Evolutionary conservation across 2,113 vertebrate species (phyloP), one percentile per base, ranked within the genome.

Genomic region (Prietella phreatophila): DNA sequence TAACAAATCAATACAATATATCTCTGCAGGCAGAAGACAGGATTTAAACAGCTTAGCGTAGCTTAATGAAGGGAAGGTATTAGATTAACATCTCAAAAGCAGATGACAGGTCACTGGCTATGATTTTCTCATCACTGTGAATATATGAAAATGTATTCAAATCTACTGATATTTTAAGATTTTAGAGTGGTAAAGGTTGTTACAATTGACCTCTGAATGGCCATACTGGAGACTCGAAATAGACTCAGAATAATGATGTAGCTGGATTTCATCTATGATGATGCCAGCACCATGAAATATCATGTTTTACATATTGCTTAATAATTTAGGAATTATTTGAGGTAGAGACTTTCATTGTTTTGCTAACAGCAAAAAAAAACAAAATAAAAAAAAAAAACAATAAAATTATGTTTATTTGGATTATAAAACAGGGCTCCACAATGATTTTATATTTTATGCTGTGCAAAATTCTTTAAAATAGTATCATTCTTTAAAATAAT

Each of bases 131-230:
- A 47, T 67, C 42, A 7, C n/a, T 39, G 10, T 22, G 47, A 55
- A 39, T 1, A 25, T 60, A 13, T 60, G 5, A 82, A 58, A 36
- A 63, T n/a, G 27, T 55, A 71, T 50, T 17, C 17, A 53, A 61
- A 78, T 78, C 1, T 39, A 58, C 33, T 85, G 69, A 22, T 60
- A 50, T 56, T 81, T 83, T 63, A 61, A 83, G 20, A 83, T 63
- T 58, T 39, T 14, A 55, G 84, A 85, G 30, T 60, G 22, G 33
- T 53, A 13, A 65, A 79, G n/a, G 76, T 67, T 69, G 63, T 27
- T 53, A 86, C 17, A 20, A 20, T 10, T 33, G n/a, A 67, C 73
- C 27, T 30, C 58, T 86, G n/a, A 67, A 55, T 67, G 17, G 42
- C 56, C 58, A 63, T 33, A 17, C 53, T 55, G 63, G 20, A 69